Conservation (phyloP, 2,888 invertebrate species). For the Sminthurinus aureus region DNA sequence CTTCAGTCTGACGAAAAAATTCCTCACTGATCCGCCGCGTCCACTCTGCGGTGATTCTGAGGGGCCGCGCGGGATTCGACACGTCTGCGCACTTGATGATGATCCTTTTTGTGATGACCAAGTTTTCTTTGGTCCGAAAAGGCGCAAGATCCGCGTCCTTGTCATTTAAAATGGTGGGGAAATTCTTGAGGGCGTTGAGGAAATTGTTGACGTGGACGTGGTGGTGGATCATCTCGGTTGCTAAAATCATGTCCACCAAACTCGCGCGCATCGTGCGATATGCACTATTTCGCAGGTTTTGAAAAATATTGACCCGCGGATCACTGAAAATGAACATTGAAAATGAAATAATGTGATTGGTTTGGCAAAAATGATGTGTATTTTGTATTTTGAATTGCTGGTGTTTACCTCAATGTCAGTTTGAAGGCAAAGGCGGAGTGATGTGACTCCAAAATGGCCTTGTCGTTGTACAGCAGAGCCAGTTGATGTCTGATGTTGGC, state of each 20-base stretch:
- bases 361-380: no score
- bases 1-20: conserved; percentile 36
- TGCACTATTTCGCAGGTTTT: conserved; percentile 5
- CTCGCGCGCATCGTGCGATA: conserved; percentile 18
- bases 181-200: not conserved
- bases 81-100: conserved; percentile 39
- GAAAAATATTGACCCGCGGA: conserved; percentile 35
- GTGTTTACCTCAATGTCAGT: conserved; percentile 20
- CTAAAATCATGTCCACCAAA: conserved; percentile 36
- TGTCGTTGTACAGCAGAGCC: conserved; percentile 41
- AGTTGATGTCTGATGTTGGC: conserved; percentile 2
- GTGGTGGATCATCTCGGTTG: conserved; percentile 38
- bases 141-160: not conserved
- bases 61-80: conserved; percentile 37
- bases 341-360: no score
- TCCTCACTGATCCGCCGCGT: conserved; percentile 32
- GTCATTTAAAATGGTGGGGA: not conserved
- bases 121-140: conserved; percentile 4
- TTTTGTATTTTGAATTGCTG: no score
- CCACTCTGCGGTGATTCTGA: conserved; percentile 23
- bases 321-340: no score
- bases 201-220: conserved; percentile 18
- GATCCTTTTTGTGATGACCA: conserved; percentile 23
- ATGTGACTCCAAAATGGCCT: conserved; percentile 33
- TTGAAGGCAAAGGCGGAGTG: conserved; percentile 27